These are phyloP conservation scores for Ptilonorhynchus violaceus DNA, from an alignment of 2,113 vertebrate genomes.

Conservation along the genomic window DNA sequence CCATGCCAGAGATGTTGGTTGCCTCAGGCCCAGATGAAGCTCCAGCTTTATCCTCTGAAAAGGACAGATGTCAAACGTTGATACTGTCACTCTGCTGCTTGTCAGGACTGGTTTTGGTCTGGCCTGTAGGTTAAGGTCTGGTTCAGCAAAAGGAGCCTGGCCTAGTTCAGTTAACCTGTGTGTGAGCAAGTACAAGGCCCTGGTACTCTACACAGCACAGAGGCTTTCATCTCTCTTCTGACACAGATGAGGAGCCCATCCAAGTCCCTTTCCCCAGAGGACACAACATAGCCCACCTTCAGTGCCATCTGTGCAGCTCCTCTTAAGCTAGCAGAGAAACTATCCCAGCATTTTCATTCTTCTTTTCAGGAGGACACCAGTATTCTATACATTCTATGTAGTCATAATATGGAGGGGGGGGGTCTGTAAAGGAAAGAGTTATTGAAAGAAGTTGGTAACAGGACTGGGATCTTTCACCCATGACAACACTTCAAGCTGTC, in stretches of 20 bases:
- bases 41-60: background rate
- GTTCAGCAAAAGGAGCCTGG: background rate
- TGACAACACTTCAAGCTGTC: background rate
- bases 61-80: background rate
- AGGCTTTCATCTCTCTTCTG: background rate
- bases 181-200: background rate
- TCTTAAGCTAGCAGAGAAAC: background rate
- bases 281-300: background rate
- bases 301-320: background rate
- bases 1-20: background rate
- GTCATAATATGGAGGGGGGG: accelerated
- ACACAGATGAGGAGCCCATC: background rate
- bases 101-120: background rate
- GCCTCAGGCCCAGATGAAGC: background rate
- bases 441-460: background rate
- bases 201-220: background rate
- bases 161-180: background rate
- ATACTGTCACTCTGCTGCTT: no score
- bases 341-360: background rate
- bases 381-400: no score
- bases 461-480: background rate
- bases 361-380: background rate
- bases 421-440: background rate
- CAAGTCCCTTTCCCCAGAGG: background rate
- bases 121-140: background rate